These are phyloP conservation scores for Epinephelus malabaricus DNA, from an alignment of 2,797 vertebrate genomes.

Conservation along the genomic window DNA sequence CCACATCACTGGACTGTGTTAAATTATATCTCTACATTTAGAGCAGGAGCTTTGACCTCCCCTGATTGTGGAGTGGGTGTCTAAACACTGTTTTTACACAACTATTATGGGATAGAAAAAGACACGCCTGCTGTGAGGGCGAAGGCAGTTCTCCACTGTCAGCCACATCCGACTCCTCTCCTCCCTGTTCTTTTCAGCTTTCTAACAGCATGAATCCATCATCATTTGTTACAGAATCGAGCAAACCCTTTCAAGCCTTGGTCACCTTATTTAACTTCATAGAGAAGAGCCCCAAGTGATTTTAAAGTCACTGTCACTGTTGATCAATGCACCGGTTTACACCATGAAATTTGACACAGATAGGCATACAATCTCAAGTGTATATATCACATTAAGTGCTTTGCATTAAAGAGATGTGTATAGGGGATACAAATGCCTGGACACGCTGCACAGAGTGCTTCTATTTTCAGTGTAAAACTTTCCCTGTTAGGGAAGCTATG, in stretches of 20 bases:
- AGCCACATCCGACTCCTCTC: slow-evolving; percentile 40
- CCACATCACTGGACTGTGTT: neutral
- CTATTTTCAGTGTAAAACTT: slow-evolving; percentile 29
- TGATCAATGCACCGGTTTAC: slow-evolving; percentile 44
- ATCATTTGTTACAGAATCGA: slow-evolving; percentile 64
- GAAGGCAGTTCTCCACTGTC: slow-evolving; percentile 34
- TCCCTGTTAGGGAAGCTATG: slow-evolving; percentile 38
- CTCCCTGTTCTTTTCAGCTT: slow-evolving; percentile 59
- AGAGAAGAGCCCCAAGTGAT: slow-evolving; percentile 39
- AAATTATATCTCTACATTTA: slow-evolving; percentile 46
- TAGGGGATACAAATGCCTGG: slow-evolving; percentile 18
- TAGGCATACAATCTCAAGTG: slow-evolving; percentile 11
- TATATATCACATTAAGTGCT: slow-evolving; percentile 42
- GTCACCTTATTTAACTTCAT: slow-evolving; percentile 51
- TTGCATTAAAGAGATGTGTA: slow-evolving; percentile 40
- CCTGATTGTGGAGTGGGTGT: slow-evolving; percentile 27
- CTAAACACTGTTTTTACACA: slow-evolving; percentile 48
- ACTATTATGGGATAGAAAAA: slow-evolving; percentile 47
- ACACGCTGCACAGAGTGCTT: slow-evolving; percentile 18
- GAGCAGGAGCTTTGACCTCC: slow-evolving; percentile 12
- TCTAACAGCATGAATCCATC: slow-evolving; percentile 74
- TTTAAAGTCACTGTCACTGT: slow-evolving; percentile 50
- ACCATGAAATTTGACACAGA: slow-evolving; percentile 39
- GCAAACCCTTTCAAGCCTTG: slow-evolving; percentile 39
- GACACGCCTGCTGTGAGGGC: slow-evolving; percentile 29